Base-by-base conservation (phyloP, 2,888 invertebrate species). In the Cheilosia grossa region DNA sequence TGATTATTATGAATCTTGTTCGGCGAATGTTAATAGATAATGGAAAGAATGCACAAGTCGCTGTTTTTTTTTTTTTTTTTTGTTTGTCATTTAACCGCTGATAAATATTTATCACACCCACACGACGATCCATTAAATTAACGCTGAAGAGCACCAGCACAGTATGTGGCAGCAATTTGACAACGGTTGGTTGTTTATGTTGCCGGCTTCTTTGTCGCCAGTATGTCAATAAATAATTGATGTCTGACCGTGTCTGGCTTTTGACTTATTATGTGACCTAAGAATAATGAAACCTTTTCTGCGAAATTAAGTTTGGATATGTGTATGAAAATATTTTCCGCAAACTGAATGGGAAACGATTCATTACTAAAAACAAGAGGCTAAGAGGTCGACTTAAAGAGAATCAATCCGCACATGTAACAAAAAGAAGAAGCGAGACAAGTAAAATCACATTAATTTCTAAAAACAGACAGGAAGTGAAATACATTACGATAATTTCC, bases 191-290 rank as follows among this genome's bases (percentile, higher is more conserved):
- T 61, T 69, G n/a, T 66, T 66, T 59, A 44, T 59, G 58, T 15
- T 53, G 21, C 24, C 27, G 21, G 51, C 64, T 53, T 61, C 13
- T 40, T 49, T 17, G 40, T n/a, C 27, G 47, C 17, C 21, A n/a
- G 37, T 40, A 66, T 63, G 17, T 67, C 63, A 40, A 81, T 75
- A 69, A 75, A 30, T 49, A 82, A 78, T 72, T 82, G 73, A 78
- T 82, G 42, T 56, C 44, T 77, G 56, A 82, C 72, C 72, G 63
- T 73, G 61, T 82, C 72, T 73, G 82, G 42, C 47, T 63, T 72
- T 67, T 63, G 37, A 54, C 37, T 72, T 49, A 59, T 77, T 77
- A 72, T 56, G n/a, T 61, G 51, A 21, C 59, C n/a, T n/a, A 24
- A 24, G 40, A 21, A 58, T 21, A 19, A 40, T 40, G 21, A 7